A percentile compares a stretch with the other conserved stretches of the same genome.
phyloP scores from a whole-genome alignment of 2,113 vertebrate species.

The Triplophysa dalaica region DNA sequence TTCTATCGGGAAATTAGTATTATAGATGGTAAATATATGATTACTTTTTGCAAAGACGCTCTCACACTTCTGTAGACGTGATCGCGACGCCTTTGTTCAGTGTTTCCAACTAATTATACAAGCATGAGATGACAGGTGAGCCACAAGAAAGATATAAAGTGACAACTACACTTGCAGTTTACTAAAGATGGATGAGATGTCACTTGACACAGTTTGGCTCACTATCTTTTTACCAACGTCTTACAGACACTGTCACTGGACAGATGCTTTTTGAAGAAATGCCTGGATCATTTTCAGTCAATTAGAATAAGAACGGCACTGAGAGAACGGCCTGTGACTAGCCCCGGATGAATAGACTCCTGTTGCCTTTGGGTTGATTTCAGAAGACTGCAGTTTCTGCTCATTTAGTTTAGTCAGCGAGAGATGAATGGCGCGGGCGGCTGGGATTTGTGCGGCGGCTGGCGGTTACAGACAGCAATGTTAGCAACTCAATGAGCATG shows the following conservation, averaged over 20 bases:
- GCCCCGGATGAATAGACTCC: not conserved
- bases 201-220: too few relatives aligned
- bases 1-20: too few relatives aligned
- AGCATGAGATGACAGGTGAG: too few relatives aligned
- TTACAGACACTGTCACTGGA: not conserved
- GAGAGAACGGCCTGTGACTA: not conserved
- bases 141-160: too few relatives aligned
- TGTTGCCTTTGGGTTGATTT: conserved; percentile 13
- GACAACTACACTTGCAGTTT: too few relatives aligned
- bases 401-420: conserved; percentile 24
- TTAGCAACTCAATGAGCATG: not conserved
- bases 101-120: too few relatives aligned
- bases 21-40: too few relatives aligned
- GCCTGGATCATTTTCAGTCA: not conserved
- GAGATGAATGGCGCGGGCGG: not conserved
- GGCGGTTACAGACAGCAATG: conserved; percentile 1
- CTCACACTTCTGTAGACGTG: not conserved
- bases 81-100: not conserved
- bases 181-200: too few relatives aligned
- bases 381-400: conserved; percentile 8
- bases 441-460: conserved; percentile 12
- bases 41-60: too few relatives aligned
- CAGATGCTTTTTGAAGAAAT: not conserved
- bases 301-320: too few relatives aligned
- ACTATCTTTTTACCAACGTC: not conserved